Base-by-base conservation (phyloP, 2,113 vertebrate species). In the Hiodon alosoides region DNA sequence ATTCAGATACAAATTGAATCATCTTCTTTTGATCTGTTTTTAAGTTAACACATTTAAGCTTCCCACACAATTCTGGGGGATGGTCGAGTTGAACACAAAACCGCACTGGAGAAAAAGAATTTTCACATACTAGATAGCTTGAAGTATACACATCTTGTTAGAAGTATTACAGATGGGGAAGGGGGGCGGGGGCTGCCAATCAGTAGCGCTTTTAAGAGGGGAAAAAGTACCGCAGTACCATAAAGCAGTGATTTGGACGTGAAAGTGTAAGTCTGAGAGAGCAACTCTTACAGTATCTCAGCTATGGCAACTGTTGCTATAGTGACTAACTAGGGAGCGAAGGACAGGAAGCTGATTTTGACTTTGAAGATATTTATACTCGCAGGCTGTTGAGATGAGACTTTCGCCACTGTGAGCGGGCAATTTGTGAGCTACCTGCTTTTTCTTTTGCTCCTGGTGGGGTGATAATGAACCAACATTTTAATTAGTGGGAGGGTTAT, bases 241-340 rank as follows among this genome's bases (percentile, higher is more conserved):
- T 31, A 59, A 52, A 55, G 46, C 10, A 71, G 2, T 17, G 3
- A 68, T 31, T 51, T 72, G 52, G 48, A 60, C 67, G 31, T 68
- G 47, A 71, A 51, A 46, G 60, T 57, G 10, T 7, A 48, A 7
- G 52, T 17, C 50, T 53, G 31, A 65, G 16, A 55, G n/a, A 73
- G 16, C 47, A 71, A 58, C 31, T 73, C 53, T 55, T 10, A 51
- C 71, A 70, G 76, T 73, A 71, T 76, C 14, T 4, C 60, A 81
- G 78, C 83, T 81, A 72, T 51, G 7, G 82, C 79, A 85, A 82
- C 84, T 84, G 88, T 89, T 90, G 85, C 86, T 86, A 89, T 89
- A 87, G 86, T 81, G 85, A 88, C 86, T 72, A 78, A 79, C 31
- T 68, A n/a, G 58, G 58, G 79, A 79, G 77, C 80, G 85, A 76